Base-by-base conservation (phyloP, 2,888 invertebrate genomes). In the Minunthozetes semirufus region DNA sequence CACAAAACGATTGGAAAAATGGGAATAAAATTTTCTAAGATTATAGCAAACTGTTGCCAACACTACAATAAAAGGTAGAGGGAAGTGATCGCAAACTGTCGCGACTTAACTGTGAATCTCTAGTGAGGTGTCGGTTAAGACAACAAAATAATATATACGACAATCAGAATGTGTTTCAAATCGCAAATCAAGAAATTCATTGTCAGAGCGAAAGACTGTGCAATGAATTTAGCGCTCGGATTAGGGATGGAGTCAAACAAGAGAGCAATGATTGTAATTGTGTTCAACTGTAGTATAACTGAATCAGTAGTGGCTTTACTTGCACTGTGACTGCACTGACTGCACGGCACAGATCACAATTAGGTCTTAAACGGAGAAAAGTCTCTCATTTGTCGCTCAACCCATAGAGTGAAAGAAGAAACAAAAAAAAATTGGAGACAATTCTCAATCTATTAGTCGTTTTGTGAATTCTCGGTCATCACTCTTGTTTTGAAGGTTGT, bases 401-500 rank as follows among this genome's bases (percentile, higher is more conserved):
- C 22, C n/a, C n/a, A n/a, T n/a, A n/a, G n/a, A n/a, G n/a, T n/a
- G n/a, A n/a, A n/a, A n/a, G n/a, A n/a, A n/a, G n/a, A n/a, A n/a
- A n/a, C n/a, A n/a, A n/a, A n/a, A n/a, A n/a, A n/a, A n/a, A n/a
- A n/a, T n/a, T n/a, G n/a, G n/a, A n/a, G n/a, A n/a, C n/a, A n/a
- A n/a, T n/a, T n/a, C n/a, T 22, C 56, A 56, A 53, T 27, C 17
- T 13, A 63, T 63, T 63, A 29, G n/a, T 63, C 33, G 63, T 5
- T n/a, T 33, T 9, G 6, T 6, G 33, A 29, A 29, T 27, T 29
- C 29, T 63, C 63, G 63, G 63, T 63, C 63, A 63, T 63, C 63
- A 63, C 63, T 63, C 63, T 63, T 63, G 33, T 63, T 63, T 63
- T n/a, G 63, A 63, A 63, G 63, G 63, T 63, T 29, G 27, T 63